These are phyloP conservation scores for Neomorphus geoffroyi DNA, from an alignment of 2,797 vertebrate genomes.

Conservation along the genomic window DNA sequence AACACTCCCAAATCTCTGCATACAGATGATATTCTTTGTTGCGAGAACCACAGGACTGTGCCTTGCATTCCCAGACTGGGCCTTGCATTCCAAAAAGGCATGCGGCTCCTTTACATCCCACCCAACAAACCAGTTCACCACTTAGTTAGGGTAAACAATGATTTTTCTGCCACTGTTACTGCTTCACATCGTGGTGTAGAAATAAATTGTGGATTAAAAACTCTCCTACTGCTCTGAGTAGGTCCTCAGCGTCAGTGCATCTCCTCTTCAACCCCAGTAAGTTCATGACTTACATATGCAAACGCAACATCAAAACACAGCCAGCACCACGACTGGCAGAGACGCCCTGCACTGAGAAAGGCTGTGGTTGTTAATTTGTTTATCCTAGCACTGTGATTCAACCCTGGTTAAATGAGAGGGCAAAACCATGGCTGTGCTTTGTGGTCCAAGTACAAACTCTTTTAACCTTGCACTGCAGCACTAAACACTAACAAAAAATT, in stretches of 20 bases:
- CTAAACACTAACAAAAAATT: background rate
- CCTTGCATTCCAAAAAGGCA: background rate
- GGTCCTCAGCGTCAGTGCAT: background rate
- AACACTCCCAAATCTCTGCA: background rate
- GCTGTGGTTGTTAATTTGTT: background rate
- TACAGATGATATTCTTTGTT: background rate
- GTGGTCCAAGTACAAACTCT: background rate
- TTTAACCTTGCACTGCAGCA: background rate
- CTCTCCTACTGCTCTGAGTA: background rate
- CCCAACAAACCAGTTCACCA: background rate
- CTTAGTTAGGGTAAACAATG: background rate
- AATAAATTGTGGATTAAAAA: background rate
- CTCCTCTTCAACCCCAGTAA: background rate
- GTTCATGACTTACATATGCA: background rate
- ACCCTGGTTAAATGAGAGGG: background rate
- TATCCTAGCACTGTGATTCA: background rate
- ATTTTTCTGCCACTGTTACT: background rate
- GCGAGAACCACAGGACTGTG: background rate
- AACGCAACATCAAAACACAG: background rate
- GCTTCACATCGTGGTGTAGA: background rate
- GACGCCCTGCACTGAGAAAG: background rate
- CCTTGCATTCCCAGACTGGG: background rate
- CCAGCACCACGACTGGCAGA: background rate
- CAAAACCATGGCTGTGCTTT: fast-evolving
- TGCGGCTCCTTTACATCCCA: fast-evolving